Base-by-base conservation (phyloP, 2,797 vertebrate species). In the Darevskia mixta region DNA sequence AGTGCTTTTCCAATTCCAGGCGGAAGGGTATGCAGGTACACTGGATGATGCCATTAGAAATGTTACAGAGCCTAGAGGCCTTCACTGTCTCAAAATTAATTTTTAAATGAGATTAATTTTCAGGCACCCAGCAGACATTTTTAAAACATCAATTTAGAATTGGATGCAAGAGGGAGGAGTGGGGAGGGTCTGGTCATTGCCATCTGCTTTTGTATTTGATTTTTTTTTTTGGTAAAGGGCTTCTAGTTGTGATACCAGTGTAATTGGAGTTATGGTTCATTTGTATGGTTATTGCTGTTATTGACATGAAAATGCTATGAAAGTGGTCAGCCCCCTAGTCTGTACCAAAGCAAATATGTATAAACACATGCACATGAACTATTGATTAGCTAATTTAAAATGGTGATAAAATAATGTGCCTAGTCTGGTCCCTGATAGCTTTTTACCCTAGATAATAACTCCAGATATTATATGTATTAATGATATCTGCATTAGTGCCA, bases 401-500 rank as follows among this genome's bases (percentile, higher is more conserved):
- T 58, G 20, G 13, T 49, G 38, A 75, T 18, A 58, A 61, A 69
- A 5, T 23, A 4, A n/a, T 82, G 61, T 67, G 43, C 20, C 38
- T 8, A 20, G 32, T 15, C 23, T 75, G 5, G 8, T n/a, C 35
- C 75, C 11, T 27, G 8, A 64, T 61, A 41, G n/a, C 64, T 15
- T n/a, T 55, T 32, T 83, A 32, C n/a, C n/a, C n/a, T 71, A 83
- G 67, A 35, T 23, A 10, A 35, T 83, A 55, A 55, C 18, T 72
- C 20, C n/a, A 49, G 69, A 35, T 72, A 55, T 83, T 49, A 55
- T 5, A 72, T 71, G 7, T 94, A 92, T 91, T 94, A 71, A 84
- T 87, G 92, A 93, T 92, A 93, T 95, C 88, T 8, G 1, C 92
- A 95, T 95, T 96, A 96, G 96, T 95, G 91, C 82, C 76, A 91